Conservation (phyloP, 2,113 vertebrate species). For the Otolemur garnettii region DNA sequence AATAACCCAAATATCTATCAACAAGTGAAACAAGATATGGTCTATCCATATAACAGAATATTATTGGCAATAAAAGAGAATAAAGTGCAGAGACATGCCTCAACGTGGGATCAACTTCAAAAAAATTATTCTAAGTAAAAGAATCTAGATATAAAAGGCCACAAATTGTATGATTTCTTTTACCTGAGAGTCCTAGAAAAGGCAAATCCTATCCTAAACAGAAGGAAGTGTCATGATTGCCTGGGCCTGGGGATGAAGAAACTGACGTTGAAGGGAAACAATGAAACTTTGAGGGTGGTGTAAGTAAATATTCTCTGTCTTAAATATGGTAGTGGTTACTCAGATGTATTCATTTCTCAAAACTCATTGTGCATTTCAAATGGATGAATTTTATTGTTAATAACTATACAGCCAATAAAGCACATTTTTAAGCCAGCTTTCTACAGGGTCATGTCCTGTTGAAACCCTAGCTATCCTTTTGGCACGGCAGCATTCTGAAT, state of each 20-base stretch:
- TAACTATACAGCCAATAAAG: not conserved
- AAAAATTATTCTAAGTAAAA: slow-evolving; percentile 21
- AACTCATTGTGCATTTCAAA: slow-evolving; percentile 10
- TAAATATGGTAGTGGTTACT: not conserved
- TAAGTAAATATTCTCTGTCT: not conserved
- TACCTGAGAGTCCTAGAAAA: not conserved
- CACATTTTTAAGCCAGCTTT: not conserved
- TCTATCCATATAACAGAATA: not conserved
- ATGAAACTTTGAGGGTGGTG: slow-evolving; percentile 11
- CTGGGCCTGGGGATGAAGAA: not conserved
- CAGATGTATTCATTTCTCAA: not conserved
- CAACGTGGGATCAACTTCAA: not conserved
- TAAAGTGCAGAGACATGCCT: not conserved
- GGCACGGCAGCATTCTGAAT: not conserved
- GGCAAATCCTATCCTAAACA: not conserved
- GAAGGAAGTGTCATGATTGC: not conserved
- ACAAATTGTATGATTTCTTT: not conserved
- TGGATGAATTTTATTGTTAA: not conserved
- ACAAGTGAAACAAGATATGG: not conserved
- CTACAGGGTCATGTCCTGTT: not conserved
- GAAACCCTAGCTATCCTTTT: not conserved
- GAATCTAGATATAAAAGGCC: not conserved
- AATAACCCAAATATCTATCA: not conserved
- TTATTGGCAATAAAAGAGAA: not conserved
- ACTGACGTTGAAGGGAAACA: not conserved